A percentile compares a stretch with the other conserved stretches of the same genome.
Evolutionary conservation across 2,797 vertebrate genomes (phyloP).

Genomic region (Artibeus lituratus): DNA sequence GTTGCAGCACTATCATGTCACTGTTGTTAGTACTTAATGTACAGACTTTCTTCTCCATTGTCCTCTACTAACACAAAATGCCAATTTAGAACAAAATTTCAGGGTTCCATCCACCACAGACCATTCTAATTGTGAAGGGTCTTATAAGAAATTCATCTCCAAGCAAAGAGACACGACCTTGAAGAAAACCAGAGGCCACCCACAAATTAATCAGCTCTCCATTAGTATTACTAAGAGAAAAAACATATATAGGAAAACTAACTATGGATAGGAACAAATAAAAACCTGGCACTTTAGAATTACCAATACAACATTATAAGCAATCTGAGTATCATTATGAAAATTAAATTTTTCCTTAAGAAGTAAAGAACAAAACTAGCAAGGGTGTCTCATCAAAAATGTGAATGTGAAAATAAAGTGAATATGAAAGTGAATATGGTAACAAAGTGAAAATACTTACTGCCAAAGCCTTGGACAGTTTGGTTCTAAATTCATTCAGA

Average conservation of each 20-base stretch:
- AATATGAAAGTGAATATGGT: background rate
- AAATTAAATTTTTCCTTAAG: constrained; percentile 37
- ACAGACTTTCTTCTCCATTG: background rate
- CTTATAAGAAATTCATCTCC: background rate
- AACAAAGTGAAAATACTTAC: constrained; percentile 85
- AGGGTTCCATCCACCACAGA: background rate
- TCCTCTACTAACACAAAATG: constrained; percentile 11
- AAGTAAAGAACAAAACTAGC: constrained; percentile 41
- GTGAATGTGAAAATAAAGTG: constrained; percentile 1
- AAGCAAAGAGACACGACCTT: background rate
- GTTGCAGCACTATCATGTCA: background rate
- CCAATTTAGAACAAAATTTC: constrained; percentile 35
- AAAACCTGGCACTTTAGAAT: constrained; percentile 28
- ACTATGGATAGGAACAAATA: background rate
- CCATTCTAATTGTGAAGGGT: background rate
- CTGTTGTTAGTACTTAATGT: background rate
- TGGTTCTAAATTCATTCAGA: constrained; percentile 92
- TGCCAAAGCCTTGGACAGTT: constrained; percentile 94
- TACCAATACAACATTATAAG: background rate
- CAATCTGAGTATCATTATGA: background rate
- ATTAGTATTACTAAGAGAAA: background rate
- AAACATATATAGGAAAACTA: background rate
- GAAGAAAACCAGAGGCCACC: background rate
- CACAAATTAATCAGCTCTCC: background rate
- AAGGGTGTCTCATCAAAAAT: background rate